Evolutionary conservation across 2,113 vertebrate genomes (phyloP), one percentile per base, ranked within the genome.

Genomic region (Baryphthengus martii): DNA sequence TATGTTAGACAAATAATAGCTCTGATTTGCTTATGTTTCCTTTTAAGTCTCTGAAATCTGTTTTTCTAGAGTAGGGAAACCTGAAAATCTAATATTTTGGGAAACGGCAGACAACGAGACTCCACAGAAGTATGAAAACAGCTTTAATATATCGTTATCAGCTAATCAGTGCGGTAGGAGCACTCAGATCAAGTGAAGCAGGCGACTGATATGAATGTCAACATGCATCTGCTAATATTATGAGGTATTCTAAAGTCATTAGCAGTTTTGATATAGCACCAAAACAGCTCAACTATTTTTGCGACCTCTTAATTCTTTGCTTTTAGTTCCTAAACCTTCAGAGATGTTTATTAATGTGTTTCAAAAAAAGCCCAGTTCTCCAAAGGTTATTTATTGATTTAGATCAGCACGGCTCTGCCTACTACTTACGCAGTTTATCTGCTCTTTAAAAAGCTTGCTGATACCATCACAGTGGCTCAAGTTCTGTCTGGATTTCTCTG

Each of bases 11-110:
- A 75, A 88, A 78, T 53, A 17, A 39, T 24, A 14, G 85, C 42
- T 92, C 80, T 89, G 50, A 78, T 67, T 79, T 84, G 37, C 49
- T 89, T 81, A 29, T 31, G 7, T 66, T 85, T 89, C 79, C 66
- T 85, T 87, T 90, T 24, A 85, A 89, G 49, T 31, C n/a, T 70
- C 56, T 44, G 4, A 28, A 90, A 31, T 71, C 35, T 45, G 16
- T 10, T n/a, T 45, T 40, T 23, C 63, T 71, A 13, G 72, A 68
- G 61, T 9, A 84, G 80, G 76, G 53, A 79, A 94, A 90, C 50
- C 49, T 58, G 70, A 94, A 92, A 96, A 95, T 94, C 63, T 91
- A 91, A 16, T 93, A 70, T 93, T 96, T 96, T 86, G 78, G 65
- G 39, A 66, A 95, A 79, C 6, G 55, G 94, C 70, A 96, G 95